These are phyloP conservation scores for Burhinus oedicnemus DNA, from an alignment of 2,113 vertebrate genomes.

Conservation along the genomic window DNA sequence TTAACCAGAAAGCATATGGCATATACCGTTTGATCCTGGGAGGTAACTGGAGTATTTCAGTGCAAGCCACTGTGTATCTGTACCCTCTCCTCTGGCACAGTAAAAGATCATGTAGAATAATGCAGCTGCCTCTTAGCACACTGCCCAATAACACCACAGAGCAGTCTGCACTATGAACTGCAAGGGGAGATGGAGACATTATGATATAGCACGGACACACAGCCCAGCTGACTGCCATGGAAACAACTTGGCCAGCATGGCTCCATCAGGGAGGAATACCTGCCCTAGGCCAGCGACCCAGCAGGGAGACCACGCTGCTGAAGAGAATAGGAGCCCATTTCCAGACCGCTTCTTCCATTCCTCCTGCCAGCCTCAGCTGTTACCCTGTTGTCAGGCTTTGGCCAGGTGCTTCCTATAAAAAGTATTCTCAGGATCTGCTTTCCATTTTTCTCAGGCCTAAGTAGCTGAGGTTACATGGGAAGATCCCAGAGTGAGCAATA, in stretches of 20 bases:
- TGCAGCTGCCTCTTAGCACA: not conserved
- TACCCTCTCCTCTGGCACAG: not conserved
- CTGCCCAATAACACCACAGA: not conserved
- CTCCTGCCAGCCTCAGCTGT: slow-evolving; percentile 16
- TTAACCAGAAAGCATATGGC: not conserved
- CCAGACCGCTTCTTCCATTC: not conserved
- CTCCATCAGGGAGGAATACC: not conserved
- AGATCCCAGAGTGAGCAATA: not conserved
- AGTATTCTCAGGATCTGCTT: not conserved
- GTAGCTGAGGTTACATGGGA: not conserved
- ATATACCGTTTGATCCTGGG: not conserved
- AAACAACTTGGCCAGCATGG: not conserved
- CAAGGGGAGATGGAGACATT: not conserved
- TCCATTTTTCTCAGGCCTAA: not conserved
- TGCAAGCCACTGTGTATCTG: not conserved
- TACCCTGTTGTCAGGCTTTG: not conserved
- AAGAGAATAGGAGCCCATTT: not conserved
- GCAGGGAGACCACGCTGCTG: not conserved
- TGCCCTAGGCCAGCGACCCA: slow-evolving; percentile 17
- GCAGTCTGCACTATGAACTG: not conserved
- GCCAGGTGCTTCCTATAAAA: not conserved
- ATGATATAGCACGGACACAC: not conserved
- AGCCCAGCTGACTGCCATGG: slow-evolving; percentile 7
- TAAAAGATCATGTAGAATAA: not conserved
- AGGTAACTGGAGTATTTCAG: not conserved